phyloP scores from a whole-genome alignment of 2,888 invertebrate species.

The Cephus spinipes region DNA sequence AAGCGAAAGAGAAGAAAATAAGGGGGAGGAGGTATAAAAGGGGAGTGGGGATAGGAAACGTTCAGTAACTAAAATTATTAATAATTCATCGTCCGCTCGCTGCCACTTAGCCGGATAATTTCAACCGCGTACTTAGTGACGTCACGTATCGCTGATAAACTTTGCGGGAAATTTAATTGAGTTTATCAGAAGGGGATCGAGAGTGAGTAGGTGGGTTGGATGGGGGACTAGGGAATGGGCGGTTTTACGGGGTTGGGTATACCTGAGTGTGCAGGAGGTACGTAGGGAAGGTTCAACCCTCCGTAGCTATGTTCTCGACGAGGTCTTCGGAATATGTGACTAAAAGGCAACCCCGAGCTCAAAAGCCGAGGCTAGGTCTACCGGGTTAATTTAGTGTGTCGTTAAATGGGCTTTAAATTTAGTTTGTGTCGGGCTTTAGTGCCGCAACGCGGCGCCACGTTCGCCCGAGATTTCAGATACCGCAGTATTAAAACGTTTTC shows the following conservation, averaged over 20 bases:
- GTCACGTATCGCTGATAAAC: constrained; percentile 21
- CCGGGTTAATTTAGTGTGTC: constrained; percentile 38
- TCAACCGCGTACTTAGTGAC: constrained; percentile 4
- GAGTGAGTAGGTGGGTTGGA: not conserved
- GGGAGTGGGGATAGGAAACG: not conserved
- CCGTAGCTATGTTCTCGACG: not conserved
- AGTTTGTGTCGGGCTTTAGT: constrained; percentile 24
- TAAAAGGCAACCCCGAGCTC: constrained; percentile 11
- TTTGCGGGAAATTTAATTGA: constrained; percentile 24
- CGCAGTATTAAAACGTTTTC: not conserved
- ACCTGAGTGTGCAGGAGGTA: constrained; percentile 3
- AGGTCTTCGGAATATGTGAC: constrained; percentile 6
- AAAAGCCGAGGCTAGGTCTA: constrained; percentile 22
- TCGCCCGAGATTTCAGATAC: constrained; percentile 4
- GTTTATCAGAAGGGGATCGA: constrained; percentile 12
- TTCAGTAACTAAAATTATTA: not conserved
- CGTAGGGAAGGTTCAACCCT: not conserved
- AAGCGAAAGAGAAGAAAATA: not conserved
- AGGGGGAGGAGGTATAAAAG: not conserved
- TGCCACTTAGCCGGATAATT: not conserved
- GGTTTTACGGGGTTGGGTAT: not conserved
- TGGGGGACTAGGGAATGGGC: not conserved
- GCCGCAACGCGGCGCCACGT: constrained; percentile 3
- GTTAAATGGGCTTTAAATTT: constrained; percentile 42
- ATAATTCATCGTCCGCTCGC: not conserved